These are phyloP conservation scores for Gerris lacustris DNA, from an alignment of 2,888 invertebrate genomes.

Conservation along the genomic window DNA sequence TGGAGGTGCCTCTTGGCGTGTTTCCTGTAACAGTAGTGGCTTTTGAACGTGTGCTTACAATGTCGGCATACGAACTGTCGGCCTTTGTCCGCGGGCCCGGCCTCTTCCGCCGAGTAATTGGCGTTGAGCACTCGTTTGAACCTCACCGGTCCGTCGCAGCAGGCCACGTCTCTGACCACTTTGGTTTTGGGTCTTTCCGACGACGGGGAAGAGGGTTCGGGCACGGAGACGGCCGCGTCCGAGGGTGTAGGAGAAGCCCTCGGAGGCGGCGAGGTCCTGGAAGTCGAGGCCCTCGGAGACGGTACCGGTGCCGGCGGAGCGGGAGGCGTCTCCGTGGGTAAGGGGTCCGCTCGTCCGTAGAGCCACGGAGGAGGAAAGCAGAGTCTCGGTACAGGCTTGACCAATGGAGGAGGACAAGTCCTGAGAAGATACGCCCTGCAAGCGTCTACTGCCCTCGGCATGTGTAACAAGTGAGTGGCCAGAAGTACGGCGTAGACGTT, in stretches of 20 bases:
- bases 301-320: constrained; percentile 17
- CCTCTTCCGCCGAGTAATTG: constrained; percentile 47
- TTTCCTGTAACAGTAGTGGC: constrained; percentile 75
- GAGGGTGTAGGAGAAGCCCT: constrained; percentile 30
- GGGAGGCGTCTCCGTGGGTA: constrained; percentile 30
- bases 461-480: constrained; percentile 59
- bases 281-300: constrained; percentile 20
- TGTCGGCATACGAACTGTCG: constrained; percentile 54
- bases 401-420: constrained; percentile 34
- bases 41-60: constrained; percentile 68
- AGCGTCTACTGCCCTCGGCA: constrained; percentile 58
- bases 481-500: constrained; percentile 60
- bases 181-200: constrained; percentile 35
- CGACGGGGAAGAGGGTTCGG: constrained; percentile 30
- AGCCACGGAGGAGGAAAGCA: constrained; percentile 29
- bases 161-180: constrained; percentile 73
- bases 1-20: constrained; percentile 56
- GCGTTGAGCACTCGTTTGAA: constrained; percentile 75
- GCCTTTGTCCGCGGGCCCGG: constrained; percentile 14
- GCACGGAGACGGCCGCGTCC: constrained; percentile 19
- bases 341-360: constrained; percentile 23
- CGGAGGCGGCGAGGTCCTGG: constrained; percentile 25
- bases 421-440: constrained; percentile 52
- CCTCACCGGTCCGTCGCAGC: constrained; percentile 79
- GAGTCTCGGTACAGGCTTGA: constrained; percentile 47